A percentile compares a stretch with the other conserved stretches of the same genome.
These are phyloP conservation scores for Lypha dubia DNA, from an alignment of 2,888 invertebrate species.

Conservation along the genomic window DNA sequence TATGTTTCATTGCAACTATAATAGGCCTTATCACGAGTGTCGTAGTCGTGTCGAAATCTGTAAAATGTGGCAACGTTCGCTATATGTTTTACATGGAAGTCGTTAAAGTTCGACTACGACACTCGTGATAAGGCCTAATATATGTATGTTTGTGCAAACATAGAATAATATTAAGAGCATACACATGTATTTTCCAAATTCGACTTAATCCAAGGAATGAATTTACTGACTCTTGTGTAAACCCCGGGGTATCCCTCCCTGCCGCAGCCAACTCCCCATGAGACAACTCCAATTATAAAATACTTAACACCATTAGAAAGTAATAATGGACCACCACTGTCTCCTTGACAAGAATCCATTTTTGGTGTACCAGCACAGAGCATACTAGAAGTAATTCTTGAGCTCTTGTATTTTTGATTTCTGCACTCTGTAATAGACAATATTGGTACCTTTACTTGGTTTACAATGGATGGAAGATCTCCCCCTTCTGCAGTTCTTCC, in stretches of 20 bases:
- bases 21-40: no score
- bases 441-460: conserved; percentile 93
- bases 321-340: conserved; percentile 93
- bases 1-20: no score
- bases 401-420: conserved; percentile 92
- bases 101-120: no score
- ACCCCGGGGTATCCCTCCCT: conserved; percentile 84
- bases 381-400: conserved; percentile 93
- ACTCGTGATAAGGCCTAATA: no score
- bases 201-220: conserved; percentile 88
- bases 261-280: conserved; percentile 90
- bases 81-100: no score
- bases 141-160: no score
- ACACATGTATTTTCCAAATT: conserved; percentile 90
- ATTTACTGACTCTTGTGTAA: conserved; percentile 84
- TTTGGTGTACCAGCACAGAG: conserved; percentile 92
- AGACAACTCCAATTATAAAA: conserved; percentile 93
- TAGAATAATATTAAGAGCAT: conserved; percentile 83
- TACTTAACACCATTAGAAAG: conserved; percentile 90
- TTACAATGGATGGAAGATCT: conserved; percentile 89
- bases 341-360: conserved; percentile 94
- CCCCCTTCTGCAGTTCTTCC: conserved; percentile 93
- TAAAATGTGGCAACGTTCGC: no score
- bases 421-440: conserved; percentile 90
- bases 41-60: no score